A percentile compares a stretch with the other conserved stretches of the same genome.
These are phyloP conservation scores for Ictalurus furcatus DNA, from an alignment of 2,113 vertebrate species.

Conservation along the genomic window DNA sequence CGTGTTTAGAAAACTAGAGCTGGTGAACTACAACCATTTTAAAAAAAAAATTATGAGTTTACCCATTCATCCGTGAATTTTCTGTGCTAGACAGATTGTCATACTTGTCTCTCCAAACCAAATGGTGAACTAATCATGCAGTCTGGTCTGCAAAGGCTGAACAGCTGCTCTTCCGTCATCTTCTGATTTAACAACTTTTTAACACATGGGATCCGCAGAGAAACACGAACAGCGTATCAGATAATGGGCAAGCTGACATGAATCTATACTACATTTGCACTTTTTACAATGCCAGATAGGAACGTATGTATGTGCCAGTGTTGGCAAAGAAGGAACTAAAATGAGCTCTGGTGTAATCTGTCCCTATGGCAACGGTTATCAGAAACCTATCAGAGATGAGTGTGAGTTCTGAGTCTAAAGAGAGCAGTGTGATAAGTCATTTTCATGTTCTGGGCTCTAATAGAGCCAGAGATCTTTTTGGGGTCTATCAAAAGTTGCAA, in stretches of 20 bases:
- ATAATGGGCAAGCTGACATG: neutral
- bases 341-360: neutral
- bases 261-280: neutral
- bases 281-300: neutral
- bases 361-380: constrained; percentile 29
- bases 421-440: neutral
- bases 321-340: constrained; percentile 3
- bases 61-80: too few relatives aligned
- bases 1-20: too few relatives aligned
- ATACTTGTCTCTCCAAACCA: constrained; percentile 3
- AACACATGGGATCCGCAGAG: constrained; percentile 17
- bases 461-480: neutral
- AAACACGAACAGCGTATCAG: neutral
- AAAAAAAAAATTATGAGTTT: too few relatives aligned
- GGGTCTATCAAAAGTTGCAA: neutral
- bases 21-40: too few relatives aligned
- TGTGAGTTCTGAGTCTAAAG: neutral
- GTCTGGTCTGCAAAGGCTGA: constrained; percentile 21
- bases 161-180: constrained; percentile 4
- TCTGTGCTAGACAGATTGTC: neutral
- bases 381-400: neutral
- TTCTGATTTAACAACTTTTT: constrained; percentile 8
- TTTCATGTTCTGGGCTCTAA: neutral
- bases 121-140: constrained; percentile 2
- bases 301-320: constrained; percentile 17